A percentile compares a stretch with the other conserved stretches of the same genome.
Conservation (phyloP, 2,797 vertebrate genomes). For the Dendrocincla fuliginosa region DNA sequence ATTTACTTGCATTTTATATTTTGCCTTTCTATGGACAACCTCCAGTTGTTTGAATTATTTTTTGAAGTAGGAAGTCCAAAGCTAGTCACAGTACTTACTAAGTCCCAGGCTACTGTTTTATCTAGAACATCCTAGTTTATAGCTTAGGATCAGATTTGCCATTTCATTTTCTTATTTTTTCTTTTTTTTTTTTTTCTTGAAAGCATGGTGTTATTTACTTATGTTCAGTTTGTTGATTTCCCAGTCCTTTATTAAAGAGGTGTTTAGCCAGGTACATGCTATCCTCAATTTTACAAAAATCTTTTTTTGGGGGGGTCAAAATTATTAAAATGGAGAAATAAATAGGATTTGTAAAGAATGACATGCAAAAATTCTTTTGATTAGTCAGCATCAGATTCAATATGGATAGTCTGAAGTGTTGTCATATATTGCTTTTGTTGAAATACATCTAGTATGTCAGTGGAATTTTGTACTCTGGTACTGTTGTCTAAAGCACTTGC, state of each 20-base stretch:
- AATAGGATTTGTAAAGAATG: not conserved
- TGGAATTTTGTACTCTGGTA: not conserved
- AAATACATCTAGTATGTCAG: not conserved
- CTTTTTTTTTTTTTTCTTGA: not conserved
- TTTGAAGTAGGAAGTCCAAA: not conserved
- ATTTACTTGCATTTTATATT: not conserved
- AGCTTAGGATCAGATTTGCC: not conserved
- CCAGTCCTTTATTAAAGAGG: not conserved
- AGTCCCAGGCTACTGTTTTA: not conserved
- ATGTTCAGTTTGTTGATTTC: not conserved
- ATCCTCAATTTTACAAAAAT: not conserved
- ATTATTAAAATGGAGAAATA: not conserved
- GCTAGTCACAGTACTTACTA: not conserved
- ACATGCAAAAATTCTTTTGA: not conserved
- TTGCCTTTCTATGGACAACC: not conserved
- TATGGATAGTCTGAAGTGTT: not conserved
- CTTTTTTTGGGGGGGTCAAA: not conserved
- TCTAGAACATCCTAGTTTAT: not conserved
- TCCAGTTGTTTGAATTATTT: not conserved
- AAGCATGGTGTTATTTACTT: not conserved
- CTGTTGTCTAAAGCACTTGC: not conserved
- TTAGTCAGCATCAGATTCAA: not conserved
- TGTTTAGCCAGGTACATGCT: not conserved
- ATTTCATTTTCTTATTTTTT: not conserved
- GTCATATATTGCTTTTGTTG: not conserved